Conservation (phyloP, 2,113 vertebrate species). For the Catharus fuscescens region DNA sequence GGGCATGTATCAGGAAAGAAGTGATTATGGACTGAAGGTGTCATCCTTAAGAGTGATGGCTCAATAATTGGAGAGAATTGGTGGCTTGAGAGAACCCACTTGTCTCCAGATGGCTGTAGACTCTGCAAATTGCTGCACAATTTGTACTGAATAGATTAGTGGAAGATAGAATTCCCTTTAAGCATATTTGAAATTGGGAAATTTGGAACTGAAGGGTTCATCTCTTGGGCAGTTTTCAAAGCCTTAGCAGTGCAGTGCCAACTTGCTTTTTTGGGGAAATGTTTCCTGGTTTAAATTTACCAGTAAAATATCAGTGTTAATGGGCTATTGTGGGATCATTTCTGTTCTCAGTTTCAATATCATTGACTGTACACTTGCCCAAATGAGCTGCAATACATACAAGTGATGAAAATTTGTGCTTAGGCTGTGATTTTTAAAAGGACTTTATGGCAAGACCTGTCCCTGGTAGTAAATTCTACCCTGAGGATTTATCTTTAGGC, state of each 20-base stretch:
- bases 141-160: neutral
- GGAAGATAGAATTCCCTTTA: neutral
- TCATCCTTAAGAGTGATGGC: neutral
- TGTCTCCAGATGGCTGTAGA: neutral
- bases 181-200: neutral
- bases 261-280: neutral
- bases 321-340: neutral
- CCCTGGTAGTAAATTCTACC: neutral
- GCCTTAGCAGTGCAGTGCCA: neutral
- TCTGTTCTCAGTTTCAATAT: neutral
- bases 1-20: neutral
- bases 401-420: neutral
- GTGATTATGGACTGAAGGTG: neutral
- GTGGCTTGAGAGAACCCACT: neutral
- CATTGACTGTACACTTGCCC: neutral
- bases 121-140: neutral
- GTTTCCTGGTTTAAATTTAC: neutral
- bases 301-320: neutral
- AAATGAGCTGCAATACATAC: neutral
- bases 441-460: neutral
- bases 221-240: neutral
- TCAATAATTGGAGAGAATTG: slow-evolving; percentile 9
- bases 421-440: neutral
- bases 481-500: neutral
- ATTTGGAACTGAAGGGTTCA: neutral